These are phyloP conservation scores for Cantharis rustica DNA, from an alignment of 2,888 invertebrate genomes.

Conservation along the genomic window DNA sequence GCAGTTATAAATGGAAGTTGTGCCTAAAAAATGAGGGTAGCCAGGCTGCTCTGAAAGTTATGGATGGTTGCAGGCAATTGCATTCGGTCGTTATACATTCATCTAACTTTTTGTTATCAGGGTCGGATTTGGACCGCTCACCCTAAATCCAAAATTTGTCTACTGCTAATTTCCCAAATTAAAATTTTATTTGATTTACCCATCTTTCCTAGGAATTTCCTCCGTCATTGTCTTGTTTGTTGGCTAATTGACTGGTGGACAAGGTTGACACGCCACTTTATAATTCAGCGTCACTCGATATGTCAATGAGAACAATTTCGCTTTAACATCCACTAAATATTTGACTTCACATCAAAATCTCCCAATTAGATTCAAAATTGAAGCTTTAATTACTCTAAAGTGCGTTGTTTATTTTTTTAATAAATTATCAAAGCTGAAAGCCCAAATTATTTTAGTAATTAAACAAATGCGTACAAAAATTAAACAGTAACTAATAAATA, in stretches of 20 bases:
- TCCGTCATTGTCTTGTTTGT: conserved; percentile 44
- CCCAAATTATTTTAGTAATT: background rate
- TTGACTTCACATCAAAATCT: background rate
- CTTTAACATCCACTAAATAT: conserved; percentile 16
- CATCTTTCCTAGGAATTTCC: conserved; percentile 20
- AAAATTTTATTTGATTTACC: background rate
- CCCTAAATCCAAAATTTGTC: background rate
- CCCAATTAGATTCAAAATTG: background rate
- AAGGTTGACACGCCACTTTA: conserved; percentile 49
- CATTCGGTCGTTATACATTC: conserved; percentile 33
- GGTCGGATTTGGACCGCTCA: conserved; percentile 3
- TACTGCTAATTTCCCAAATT: background rate
- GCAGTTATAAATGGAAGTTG: conserved; percentile 37
- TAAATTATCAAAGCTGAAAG: too few species aligned
- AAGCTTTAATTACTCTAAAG: background rate
- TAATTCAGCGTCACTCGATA: conserved; percentile 49
- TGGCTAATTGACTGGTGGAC: conserved; percentile 50
- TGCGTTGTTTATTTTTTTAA: background rate
- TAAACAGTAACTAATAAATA: background rate
- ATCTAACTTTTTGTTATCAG: conserved; percentile 32
- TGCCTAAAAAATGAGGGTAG: conserved; percentile 37
- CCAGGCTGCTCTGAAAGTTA: conserved; percentile 31
- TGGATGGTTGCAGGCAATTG: conserved; percentile 39
- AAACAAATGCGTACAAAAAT: background rate
- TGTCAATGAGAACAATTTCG: conserved; percentile 39